These are phyloP conservation scores for Micrastur ruficollis DNA, from an alignment of 2,797 vertebrate species.

Conservation along the genomic window DNA sequence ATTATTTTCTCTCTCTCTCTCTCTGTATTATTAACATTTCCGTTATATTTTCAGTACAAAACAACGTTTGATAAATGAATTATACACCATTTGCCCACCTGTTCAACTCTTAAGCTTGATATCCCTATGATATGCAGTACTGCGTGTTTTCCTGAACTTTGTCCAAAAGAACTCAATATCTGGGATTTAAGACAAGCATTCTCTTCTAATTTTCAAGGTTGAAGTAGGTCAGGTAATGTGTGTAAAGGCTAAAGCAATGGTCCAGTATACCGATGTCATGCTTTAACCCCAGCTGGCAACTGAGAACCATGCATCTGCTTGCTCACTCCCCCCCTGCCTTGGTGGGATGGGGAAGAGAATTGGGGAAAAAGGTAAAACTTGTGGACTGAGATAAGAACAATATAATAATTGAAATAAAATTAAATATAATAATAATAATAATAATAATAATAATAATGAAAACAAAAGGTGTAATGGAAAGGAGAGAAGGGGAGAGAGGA, in stretches of 20 bases:
- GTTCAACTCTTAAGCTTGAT: neutral
- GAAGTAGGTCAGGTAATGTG: neutral
- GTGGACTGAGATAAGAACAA: too few species aligned
- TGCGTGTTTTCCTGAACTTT: neutral
- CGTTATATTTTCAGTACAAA: neutral
- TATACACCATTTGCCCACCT: neutral
- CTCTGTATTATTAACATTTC: neutral
- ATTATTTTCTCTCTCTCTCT: neutral
- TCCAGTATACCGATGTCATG: neutral
- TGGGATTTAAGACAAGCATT: neutral
- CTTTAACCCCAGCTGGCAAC: too few species aligned
- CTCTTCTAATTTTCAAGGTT: neutral
- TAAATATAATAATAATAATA: too few species aligned
- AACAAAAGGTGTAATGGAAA: too few species aligned
- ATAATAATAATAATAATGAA: too few species aligned
- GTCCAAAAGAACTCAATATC: neutral
- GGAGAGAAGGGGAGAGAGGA: too few species aligned
- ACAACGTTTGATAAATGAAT: neutral
- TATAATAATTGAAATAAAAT: too few species aligned
- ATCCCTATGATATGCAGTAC: neutral
- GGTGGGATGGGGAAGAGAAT: too few species aligned
- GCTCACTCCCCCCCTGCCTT: too few species aligned
- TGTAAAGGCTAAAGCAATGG: neutral
- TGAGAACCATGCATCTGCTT: too few species aligned
- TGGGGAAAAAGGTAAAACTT: too few species aligned